These are phyloP conservation scores for Papilio machaon DNA, from an alignment of 1,140 invertebrate species.

Conservation along the genomic window DNA sequence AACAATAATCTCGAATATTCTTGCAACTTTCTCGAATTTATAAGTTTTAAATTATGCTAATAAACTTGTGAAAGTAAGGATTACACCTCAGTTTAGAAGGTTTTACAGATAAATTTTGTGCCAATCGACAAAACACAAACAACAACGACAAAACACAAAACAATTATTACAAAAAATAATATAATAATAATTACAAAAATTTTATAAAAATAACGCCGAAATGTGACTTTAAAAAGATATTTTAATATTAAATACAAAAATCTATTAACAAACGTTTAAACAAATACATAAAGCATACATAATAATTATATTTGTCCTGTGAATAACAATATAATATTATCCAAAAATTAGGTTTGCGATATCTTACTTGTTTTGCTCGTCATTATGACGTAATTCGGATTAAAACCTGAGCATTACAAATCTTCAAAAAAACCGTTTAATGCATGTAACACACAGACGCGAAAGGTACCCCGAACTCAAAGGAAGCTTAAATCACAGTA, in stretches of 20 bases:
- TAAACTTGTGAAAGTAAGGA: background rate
- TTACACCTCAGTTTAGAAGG: background rate
- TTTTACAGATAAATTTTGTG: background rate
- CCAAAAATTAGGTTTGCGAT: background rate
- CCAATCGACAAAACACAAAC: background rate
- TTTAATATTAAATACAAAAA: background rate
- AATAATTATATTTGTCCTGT: background rate
- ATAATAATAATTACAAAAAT: background rate
- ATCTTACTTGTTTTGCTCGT: background rate
- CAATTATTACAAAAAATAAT: too few species aligned
- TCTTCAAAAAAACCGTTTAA: background rate
- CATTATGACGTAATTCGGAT: background rate
- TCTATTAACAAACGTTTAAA: background rate
- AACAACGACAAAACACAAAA: too few species aligned
- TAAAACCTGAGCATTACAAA: background rate
- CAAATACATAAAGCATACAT: background rate
- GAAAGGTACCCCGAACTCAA: too few species aligned
- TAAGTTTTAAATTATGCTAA: background rate
- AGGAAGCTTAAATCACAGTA: too few species aligned
- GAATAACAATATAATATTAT: background rate
- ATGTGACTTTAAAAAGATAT: background rate
- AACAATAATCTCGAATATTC: constrained; percentile 3
- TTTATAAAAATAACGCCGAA: background rate
- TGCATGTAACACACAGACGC: too few species aligned
- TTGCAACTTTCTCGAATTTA: background rate